Conservation (phyloP, 2,113 vertebrate species). For the Paradoxurus hermaphroditus region DNA sequence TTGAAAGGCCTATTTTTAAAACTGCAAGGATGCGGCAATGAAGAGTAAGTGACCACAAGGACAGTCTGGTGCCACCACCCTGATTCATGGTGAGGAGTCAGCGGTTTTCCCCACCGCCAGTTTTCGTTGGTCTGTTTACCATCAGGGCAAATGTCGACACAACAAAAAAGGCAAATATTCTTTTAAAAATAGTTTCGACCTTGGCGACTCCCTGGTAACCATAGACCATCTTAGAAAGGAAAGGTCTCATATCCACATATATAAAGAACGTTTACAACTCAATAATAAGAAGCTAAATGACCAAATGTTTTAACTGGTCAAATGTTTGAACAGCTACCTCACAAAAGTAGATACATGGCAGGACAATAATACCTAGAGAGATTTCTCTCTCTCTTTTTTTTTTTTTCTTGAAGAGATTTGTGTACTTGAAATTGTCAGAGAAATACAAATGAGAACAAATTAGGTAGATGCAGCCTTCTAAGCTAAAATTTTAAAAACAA, state of each 20-base stretch:
- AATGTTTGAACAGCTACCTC: neutral
- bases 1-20: neutral
- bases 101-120: neutral
- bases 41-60: neutral
- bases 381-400: neutral
- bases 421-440: neutral
- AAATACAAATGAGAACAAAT: neutral
- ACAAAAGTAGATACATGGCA: neutral
- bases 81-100: neutral
- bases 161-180: neutral
- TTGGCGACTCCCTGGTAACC: neutral
- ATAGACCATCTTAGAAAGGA: neutral
- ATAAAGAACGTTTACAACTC: neutral
- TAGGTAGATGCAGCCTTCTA: too few species aligned
- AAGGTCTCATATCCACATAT: neutral
- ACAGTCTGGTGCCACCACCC: too few species aligned
- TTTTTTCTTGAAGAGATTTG: neutral
- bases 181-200: neutral
- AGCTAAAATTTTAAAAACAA: too few species aligned
- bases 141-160: neutral
- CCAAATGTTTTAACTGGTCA: neutral
- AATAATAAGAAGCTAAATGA: neutral
- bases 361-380: neutral
- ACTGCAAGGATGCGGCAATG: neutral
- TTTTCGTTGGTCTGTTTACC: neutral